Conservation (phyloP, 2,797 vertebrate species). For the Microhierax caerulescens region DNA sequence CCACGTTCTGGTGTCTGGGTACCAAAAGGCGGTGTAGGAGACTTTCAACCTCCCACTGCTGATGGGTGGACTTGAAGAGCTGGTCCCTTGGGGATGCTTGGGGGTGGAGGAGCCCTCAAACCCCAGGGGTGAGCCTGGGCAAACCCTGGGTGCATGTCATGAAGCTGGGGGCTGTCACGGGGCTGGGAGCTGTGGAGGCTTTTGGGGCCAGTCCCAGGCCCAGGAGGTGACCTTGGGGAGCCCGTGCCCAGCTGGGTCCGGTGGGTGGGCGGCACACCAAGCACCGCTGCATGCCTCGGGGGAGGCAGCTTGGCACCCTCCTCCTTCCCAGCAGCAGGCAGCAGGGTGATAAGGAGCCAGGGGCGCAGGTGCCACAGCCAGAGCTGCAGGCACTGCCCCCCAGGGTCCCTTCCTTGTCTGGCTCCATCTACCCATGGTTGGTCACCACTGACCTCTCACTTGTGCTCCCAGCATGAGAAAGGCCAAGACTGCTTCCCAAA, state of each 20-base stretch:
- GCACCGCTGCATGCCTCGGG: not conserved
- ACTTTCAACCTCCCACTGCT: not conserved
- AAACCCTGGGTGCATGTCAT: rapidly evolving
- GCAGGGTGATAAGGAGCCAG: not conserved
- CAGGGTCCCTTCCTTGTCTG: not conserved
- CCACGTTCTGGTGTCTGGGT: rapidly evolving
- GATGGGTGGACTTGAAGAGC: not conserved
- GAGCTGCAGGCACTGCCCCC: rapidly evolving
- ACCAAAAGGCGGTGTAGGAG: not conserved
- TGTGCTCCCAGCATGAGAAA: not conserved
- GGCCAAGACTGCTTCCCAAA: not conserved
- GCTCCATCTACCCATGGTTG: not conserved
- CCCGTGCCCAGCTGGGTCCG: not conserved
- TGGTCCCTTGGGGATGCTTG: not conserved
- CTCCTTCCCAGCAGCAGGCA: not conserved
- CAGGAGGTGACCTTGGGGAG: conserved; percentile 37
- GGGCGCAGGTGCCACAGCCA: rapidly evolving
- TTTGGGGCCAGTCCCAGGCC: not conserved
- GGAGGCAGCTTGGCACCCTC: not conserved
- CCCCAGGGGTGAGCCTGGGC: not conserved
- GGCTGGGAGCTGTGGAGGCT: not conserved
- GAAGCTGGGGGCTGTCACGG: not conserved
- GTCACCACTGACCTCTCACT: rapidly evolving
- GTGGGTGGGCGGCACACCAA: not conserved
- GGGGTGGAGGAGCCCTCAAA: not conserved